Conservation (phyloP, 2,113 vertebrate genomes). For the Bambusicola thoracicus region DNA sequence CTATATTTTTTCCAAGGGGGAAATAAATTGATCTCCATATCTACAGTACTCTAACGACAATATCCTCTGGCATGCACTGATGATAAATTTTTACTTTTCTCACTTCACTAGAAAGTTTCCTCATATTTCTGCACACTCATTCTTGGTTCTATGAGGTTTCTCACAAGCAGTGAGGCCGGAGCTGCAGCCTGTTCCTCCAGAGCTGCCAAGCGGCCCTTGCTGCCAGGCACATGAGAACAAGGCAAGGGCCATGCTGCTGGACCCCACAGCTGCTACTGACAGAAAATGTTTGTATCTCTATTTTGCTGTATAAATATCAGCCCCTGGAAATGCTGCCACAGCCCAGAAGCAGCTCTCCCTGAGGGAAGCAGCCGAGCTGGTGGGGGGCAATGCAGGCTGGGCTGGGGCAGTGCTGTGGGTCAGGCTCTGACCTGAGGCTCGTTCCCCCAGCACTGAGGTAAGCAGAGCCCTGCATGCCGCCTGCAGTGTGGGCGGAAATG, state of each 20-base stretch:
- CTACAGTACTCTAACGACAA: not conserved
- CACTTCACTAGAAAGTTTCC: not conserved
- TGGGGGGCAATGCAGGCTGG: rapidly evolving
- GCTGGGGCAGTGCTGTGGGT: not conserved
- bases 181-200: not conserved
- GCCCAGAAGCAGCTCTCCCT: not conserved
- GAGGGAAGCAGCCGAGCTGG: not conserved
- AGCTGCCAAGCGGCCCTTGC: not conserved
- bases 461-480: rapidly evolving
- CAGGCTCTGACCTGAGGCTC: not conserved
- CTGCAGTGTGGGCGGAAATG: rapidly evolving
- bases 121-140: not conserved
- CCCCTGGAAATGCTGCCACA: not conserved
- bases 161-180: rapidly evolving
- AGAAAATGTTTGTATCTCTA: rapidly evolving
- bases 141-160: not conserved
- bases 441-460: not conserved
- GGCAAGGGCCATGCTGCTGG: rapidly evolving
- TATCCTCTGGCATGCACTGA: not conserved
- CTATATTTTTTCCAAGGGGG: not conserved
- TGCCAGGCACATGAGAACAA: no score
- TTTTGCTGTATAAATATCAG: not conserved
- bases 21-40: not conserved
- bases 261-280: not conserved
- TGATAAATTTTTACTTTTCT: not conserved